Evolutionary conservation across 2,888 invertebrate species (phyloP).

Genomic region (Girardia tigrina): DNA sequence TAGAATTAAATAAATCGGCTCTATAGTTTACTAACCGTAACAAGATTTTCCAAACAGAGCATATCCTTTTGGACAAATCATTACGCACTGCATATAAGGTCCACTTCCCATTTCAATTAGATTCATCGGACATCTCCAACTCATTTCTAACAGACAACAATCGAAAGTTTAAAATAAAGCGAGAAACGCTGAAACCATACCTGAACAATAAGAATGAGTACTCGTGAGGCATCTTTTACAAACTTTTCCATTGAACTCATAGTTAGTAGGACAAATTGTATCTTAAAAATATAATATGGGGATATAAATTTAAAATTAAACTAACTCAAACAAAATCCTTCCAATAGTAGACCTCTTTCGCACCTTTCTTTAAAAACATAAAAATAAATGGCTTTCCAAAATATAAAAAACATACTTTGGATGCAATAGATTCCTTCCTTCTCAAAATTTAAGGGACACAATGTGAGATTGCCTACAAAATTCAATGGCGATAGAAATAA

Average conservation of each 20-base stretch:
- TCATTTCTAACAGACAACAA: background rate
- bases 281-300: background rate
- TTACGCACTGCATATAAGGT: slow-evolving; percentile 2
- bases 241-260: slow-evolving; percentile 8
- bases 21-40: too few species aligned
- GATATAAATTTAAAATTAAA: background rate
- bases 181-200: background rate
- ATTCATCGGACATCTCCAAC: background rate
- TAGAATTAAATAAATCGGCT: too few species aligned
- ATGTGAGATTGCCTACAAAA: background rate
- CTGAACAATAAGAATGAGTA: background rate
- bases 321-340: background rate
- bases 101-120: slow-evolving; percentile 4
- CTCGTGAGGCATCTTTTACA: background rate
- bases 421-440: slow-evolving; percentile 10
- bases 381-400: background rate
- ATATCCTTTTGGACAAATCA: background rate
- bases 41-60: background rate
- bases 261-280: background rate
- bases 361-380: background rate
- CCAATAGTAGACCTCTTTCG: background rate
- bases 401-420: background rate
- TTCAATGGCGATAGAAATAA: background rate
- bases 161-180: background rate
- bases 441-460: background rate